phyloP scores from a whole-genome alignment of 2,113 vertebrate genomes.

The Copsychus sechellarum region DNA sequence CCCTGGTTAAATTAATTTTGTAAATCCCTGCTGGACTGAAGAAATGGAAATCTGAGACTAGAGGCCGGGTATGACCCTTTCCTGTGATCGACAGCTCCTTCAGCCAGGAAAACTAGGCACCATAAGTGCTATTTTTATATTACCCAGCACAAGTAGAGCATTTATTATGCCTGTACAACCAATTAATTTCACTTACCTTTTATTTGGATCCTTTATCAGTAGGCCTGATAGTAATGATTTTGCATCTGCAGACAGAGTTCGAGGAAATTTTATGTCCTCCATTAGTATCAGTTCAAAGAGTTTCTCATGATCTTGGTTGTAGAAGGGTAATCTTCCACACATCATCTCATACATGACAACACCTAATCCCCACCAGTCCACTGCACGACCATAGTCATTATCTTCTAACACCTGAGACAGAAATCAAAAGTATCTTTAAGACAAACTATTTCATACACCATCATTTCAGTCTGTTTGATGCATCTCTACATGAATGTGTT shows the following conservation, averaged over 20 bases:
- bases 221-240: conserved; percentile 95
- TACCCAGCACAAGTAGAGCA: background rate
- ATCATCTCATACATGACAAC: conserved; percentile 99
- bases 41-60: background rate
- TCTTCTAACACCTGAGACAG: conserved; percentile 89
- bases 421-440: conserved; percentile 11
- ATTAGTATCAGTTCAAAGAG: conserved; percentile 97
- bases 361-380: conserved; percentile 97
- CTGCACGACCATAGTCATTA: conserved; percentile 94
- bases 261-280: conserved; percentile 98
- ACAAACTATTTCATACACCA: background rate
- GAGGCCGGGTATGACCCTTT: background rate
- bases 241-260: conserved; percentile 92
- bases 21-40: fast-evolving
- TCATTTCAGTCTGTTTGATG: background rate
- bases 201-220: conserved; percentile 98
- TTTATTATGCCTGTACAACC: background rate
- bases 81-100: background rate
- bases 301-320: conserved; percentile 98
- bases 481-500: background rate
- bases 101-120: background rate
- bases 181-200: conserved; percentile 79
- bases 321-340: conserved; percentile 95
- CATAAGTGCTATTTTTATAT: background rate
- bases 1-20: background rate